Base-by-base conservation (phyloP, 2,113 vertebrate species). In the Tauraco erythrolophus region DNA sequence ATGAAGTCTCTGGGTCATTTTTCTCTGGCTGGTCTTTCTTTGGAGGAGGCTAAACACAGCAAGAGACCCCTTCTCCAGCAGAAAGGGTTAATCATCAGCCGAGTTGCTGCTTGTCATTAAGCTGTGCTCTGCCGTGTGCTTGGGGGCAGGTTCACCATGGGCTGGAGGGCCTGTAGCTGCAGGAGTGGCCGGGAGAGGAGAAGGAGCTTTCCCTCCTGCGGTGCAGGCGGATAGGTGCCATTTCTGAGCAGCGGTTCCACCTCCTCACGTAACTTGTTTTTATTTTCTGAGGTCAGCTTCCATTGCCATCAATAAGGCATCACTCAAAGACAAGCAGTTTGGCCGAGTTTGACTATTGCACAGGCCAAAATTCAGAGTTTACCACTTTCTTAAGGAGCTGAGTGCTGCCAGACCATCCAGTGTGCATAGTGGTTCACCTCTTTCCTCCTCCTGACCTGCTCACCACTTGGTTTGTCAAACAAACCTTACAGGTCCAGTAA, bases 181-280 rank as follows among this genome's bases (percentile, higher is more conserved):
- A 65, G 27, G 25, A 27, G n/a, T 9, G 41, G 11, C 35, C 43
- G 14, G 33, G 37, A 91, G 78, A 50, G 33, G 37, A 91, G 78
- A 50, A 56, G 27, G 27, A 25, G 30, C 43, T 88, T 65, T 71
- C 30, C 57, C 23, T n/a, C 31, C 35, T 9, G 15, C 11, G 7
- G 9, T 9, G 11, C 81, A 10, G 1, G 0, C 0, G 4, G 19
- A 18, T 21, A 57, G 10, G n/a, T 16, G 41, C 30, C 6, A 3
- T 31, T 70, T 56, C 33, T 54, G 24, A 78, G 69, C 80, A 61
- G 41, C 0, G 1, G 19, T 17, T 70, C 93, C 78, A 70, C 33
- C 81, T 78, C 11, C 41, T 25, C 2, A 1, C 43, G 37, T 54
- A 39, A 56, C 21, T 46, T 37, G 6, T 22, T 35, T 19, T 57